These are phyloP conservation scores for Ridgeia piscesae DNA, from an alignment of 1,140 invertebrate species.

Conservation along the genomic window DNA sequence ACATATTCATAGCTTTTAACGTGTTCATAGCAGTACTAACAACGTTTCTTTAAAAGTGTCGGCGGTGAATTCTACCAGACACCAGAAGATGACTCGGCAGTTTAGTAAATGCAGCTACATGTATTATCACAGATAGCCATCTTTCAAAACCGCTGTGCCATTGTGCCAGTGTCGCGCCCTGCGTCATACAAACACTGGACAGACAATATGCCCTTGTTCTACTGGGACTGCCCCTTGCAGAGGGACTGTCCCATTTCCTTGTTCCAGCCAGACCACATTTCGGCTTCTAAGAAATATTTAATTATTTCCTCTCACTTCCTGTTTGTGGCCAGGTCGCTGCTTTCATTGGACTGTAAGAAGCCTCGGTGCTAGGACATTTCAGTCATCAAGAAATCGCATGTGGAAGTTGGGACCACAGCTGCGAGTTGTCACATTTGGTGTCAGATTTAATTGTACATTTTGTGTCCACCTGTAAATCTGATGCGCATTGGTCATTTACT, in stretches of 20 bases:
- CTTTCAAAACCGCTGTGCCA: background rate
- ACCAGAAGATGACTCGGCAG: conserved; percentile 9
- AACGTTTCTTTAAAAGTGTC: too few relatives aligned
- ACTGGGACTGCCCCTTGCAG: background rate
- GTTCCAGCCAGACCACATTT: background rate
- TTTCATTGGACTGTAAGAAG: background rate
- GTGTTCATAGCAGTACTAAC: too few relatives aligned
- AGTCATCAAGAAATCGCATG: background rate
- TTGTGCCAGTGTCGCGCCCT: background rate
- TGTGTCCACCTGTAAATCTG: too few relatives aligned
- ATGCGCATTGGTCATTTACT: too few relatives aligned
- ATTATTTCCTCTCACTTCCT: background rate
- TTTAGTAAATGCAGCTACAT: background rate
- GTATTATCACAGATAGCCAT: background rate
- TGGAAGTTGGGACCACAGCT: background rate
- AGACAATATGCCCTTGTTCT: background rate
- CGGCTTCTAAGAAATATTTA: background rate
- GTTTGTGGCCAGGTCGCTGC: background rate
- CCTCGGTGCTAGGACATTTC: background rate
- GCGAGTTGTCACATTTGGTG: too few relatives aligned
- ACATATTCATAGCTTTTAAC: too few relatives aligned
- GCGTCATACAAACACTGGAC: background rate
- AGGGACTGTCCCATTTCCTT: background rate
- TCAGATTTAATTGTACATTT: too few relatives aligned
- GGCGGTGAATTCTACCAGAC: background rate